These are phyloP conservation scores for Diachasma alloeum DNA, from an alignment of 1,140 invertebrate species.

Conservation along the genomic window DNA sequence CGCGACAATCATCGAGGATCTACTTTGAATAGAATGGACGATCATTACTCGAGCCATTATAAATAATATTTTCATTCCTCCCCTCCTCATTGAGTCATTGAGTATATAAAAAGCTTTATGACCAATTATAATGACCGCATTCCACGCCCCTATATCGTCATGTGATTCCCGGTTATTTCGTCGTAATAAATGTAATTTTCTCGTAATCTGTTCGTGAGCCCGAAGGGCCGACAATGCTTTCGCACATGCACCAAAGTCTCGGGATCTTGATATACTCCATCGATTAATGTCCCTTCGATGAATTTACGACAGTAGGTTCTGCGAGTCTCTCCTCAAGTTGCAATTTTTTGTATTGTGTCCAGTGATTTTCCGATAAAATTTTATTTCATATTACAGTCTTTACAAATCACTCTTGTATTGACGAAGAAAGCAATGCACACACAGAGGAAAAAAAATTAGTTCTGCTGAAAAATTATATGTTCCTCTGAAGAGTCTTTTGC, in stretches of 20 bases:
- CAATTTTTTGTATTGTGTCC: no score
- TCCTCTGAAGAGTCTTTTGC: no score
- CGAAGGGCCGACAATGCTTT: conserved; percentile 1
- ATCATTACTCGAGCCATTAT: not conserved
- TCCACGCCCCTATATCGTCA: conserved; percentile 12
- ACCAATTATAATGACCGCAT: not conserved
- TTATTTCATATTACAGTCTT: no score
- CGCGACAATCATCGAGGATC: not conserved
- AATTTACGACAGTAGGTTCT: not conserved
- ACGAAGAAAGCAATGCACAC: no score
- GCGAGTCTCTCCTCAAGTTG: not conserved
- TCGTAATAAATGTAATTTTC: conserved; percentile 17
- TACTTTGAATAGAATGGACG: not conserved
- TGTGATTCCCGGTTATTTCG: conserved; percentile 13
- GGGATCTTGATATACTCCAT: not conserved
- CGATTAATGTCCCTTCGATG: conserved; percentile 5
- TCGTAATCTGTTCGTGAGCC: not conserved
- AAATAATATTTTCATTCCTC: not conserved
- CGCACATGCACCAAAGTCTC: not conserved
- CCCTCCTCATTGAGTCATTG: not conserved
- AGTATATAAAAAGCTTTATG: not conserved
- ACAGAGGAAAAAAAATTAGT: no score
- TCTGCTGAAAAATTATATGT: no score
- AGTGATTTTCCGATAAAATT: no score
- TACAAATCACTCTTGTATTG: no score